Percentiles rank a stretch among this genome's conserved stretches.
phyloP scores from a whole-genome alignment of 64 coral and sea anemone species.

The Montipora efflorescens region DNA sequence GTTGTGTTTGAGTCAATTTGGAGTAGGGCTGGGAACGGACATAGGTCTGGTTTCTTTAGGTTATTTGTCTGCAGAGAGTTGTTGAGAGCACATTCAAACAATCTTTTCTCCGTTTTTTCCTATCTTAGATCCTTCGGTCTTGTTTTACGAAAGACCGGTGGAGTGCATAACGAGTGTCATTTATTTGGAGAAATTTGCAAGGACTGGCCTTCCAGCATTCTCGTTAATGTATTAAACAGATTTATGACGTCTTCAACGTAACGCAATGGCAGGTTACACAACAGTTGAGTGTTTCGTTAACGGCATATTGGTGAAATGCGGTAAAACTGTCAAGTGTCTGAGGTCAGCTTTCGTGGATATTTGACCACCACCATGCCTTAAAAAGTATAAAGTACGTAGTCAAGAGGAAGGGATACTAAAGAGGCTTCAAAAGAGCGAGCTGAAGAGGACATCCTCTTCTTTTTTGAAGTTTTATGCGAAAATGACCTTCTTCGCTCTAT shows the following conservation, averaged over 20 bases:
- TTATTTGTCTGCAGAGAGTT: neutral
- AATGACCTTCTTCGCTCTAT: too few relatives aligned
- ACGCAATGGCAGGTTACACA: neutral
- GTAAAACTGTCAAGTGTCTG: neutral
- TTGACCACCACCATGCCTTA: neutral
- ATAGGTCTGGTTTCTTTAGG: neutral
- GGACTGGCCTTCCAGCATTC: slow-evolving; percentile 73
- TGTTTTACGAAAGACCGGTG: slow-evolving; percentile 85
- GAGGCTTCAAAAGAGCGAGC: neutral
- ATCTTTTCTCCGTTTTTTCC: neutral
- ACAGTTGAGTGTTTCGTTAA: neutral
- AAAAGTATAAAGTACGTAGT: neutral
- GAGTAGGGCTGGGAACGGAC: neutral
- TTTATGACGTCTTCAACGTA: slow-evolving; percentile 73
- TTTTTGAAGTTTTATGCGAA: too few relatives aligned
- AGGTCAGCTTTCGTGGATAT: neutral
- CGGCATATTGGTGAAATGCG: neutral
- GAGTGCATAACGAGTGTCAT: slow-evolving; percentile 91
- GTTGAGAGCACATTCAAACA: neutral
- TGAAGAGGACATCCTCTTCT: too few relatives aligned
- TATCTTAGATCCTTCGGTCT: slow-evolving; percentile 80
- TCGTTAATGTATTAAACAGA: slow-evolving; percentile 83
- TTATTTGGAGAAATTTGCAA: slow-evolving; percentile 88
- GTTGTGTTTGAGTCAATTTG: neutral
- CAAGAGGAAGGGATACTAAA: neutral